A percentile compares a stretch with the other conserved stretches of the same genome.
Conservation (phyloP, 2,113 vertebrate species). For the Cyrtonyx montezumae region DNA sequence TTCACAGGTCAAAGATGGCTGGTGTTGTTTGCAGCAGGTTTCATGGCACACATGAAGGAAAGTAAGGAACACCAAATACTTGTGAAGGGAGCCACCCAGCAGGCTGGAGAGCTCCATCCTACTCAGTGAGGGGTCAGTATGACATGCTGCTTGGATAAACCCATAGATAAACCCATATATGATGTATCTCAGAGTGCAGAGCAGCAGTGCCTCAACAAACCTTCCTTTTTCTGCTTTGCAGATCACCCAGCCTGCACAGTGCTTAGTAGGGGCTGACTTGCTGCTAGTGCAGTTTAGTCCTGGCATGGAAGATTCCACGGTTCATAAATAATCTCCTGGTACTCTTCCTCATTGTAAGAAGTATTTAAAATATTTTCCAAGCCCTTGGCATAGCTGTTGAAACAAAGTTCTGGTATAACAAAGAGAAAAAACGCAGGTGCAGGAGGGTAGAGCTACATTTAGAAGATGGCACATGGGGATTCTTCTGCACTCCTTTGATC, state of each 20-base stretch:
- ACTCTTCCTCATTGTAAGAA: background rate
- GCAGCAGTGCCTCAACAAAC: background rate
- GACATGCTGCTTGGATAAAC: rapidly evolving
- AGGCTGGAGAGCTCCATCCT: background rate
- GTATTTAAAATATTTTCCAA: conserved; percentile 24
- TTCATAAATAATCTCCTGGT: background rate
- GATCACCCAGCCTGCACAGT: background rate
- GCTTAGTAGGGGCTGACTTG: background rate
- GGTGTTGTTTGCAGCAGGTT: background rate
- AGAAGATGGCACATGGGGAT: background rate
- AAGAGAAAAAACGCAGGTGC: background rate
- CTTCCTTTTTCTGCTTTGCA: background rate
- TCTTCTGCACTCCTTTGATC: background rate
- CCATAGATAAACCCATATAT: rapidly evolving
- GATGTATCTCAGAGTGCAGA: background rate
- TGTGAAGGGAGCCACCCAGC: background rate
- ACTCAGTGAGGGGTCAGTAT: background rate
- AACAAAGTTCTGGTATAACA: conserved; percentile 15
- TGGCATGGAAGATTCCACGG: background rate
- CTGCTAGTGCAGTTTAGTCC: background rate
- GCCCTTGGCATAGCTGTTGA: background rate
- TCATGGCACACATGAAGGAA: background rate
- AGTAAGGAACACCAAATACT: background rate
- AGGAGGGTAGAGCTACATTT: background rate
- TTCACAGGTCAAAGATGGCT: background rate